Evolutionary conservation across 2,888 invertebrate species (phyloP), one percentile per base, ranked within the genome.

Genomic region (Prosapia bicincta): DNA sequence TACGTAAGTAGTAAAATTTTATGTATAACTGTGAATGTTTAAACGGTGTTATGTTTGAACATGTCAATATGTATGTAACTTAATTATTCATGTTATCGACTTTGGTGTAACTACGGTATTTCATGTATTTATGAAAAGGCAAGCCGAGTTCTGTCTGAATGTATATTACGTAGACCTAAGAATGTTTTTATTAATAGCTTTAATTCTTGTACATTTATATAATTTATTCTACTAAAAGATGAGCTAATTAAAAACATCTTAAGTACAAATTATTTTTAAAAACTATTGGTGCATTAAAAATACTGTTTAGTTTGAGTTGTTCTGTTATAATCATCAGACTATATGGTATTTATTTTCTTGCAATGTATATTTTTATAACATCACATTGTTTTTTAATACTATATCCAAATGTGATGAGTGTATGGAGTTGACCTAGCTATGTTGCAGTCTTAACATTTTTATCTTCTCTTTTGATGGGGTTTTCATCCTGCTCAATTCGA

Each of bases 351-450:
- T 71, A 24, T 23, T 5, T 38, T 9, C 13, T 43, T 71, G 26
- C 71, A 71, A 43, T 54, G 25, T 71, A 25, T 24, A 54, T 71
- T 71, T 71, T 71, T 43, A 15, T 71, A 54, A 43, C 43, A 72
- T 65, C 66, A 26, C 28, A 66, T 20, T 24, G 20, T 72, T 69
- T 30, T n/a, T 26, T 67, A 25, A 67, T 15, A 25, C n/a, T 26
- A 15, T 25, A 69, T 26, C 23, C 20, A 26, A 26, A 20, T 26
- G 2, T 9, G 20, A 23, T 10, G 13, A 68, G 26, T 26, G 26
- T n/a, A n/a, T 10, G 26, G 66, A 66, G 13, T 9, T 66, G 2
- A 25, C 25, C 13, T 66, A 10, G 25, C 25, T 67, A 25, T 25
- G 7, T 6, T 67, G 3, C 67, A 67, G 67, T 25, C 15, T 25